phyloP scores from a whole-genome alignment of 2,888 invertebrate genomes.

The Phanerotoma sp. region DNA sequence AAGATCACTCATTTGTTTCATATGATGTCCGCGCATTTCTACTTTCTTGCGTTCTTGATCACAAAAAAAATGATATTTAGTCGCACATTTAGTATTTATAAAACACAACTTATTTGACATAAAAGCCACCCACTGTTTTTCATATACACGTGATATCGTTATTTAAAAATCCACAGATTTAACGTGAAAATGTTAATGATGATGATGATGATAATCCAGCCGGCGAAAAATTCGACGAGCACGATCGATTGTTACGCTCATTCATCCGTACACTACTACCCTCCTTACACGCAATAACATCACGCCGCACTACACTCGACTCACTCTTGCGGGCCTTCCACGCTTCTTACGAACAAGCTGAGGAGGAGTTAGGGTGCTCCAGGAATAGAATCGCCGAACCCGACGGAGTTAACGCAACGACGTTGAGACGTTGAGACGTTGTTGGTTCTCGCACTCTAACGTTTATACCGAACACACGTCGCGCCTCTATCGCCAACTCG shows the following conservation, averaged over 20 bases:
- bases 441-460: slow-evolving; percentile 20
- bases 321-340: slow-evolving; percentile 30
- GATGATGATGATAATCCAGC: not conserved
- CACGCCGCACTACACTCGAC: slow-evolving; percentile 45
- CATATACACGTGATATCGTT: too few relatives aligned
- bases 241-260: slow-evolving; percentile 30
- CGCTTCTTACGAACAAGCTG: slow-evolving; percentile 39
- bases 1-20: too few relatives aligned
- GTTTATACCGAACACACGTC: slow-evolving; percentile 8
- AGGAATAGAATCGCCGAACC: slow-evolving; percentile 55
- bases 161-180: too few relatives aligned
- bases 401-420: slow-evolving; percentile 36
- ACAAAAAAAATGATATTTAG: too few relatives aligned
- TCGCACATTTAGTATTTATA: too few relatives aligned
- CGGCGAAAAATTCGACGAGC: not conserved
- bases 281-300: slow-evolving; percentile 37
- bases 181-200: too few relatives aligned
- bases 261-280: slow-evolving; percentile 41
- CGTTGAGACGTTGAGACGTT: slow-evolving; percentile 33
- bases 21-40: too few relatives aligned
- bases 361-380: slow-evolving; percentile 54
- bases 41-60: too few relatives aligned
- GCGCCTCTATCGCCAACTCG: slow-evolving; percentile 13
- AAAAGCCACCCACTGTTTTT: too few relatives aligned
- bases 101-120: too few relatives aligned